These are phyloP conservation scores for Otolemur garnettii DNA, from an alignment of 2,113 vertebrate genomes.

Conservation along the genomic window DNA sequence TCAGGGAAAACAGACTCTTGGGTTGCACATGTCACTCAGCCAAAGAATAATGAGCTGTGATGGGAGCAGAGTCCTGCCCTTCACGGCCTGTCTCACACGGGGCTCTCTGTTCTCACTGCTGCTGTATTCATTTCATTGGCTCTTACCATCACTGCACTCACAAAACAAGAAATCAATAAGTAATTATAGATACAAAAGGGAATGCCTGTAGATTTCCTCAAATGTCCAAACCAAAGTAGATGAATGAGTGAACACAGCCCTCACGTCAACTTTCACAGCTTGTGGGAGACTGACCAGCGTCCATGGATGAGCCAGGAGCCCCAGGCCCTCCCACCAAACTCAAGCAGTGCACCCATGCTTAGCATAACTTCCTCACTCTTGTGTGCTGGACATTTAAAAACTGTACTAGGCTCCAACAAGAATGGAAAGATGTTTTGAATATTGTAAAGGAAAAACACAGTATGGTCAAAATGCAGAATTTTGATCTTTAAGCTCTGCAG, in stretches of 20 bases:
- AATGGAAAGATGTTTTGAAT: not conserved
- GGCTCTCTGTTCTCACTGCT: conserved; percentile 70
- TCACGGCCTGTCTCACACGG: conserved; percentile 77
- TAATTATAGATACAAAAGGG: conserved; percentile 84
- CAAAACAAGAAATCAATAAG: conserved; percentile 87
- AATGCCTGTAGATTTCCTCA: conserved; percentile 71
- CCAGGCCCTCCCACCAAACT: not conserved
- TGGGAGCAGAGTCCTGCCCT: conserved; percentile 48
- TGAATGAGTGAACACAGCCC: not conserved
- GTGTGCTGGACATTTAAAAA: not conserved
- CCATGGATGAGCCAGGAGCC: not conserved
- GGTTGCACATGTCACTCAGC: conserved; percentile 39
- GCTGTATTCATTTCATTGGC: conserved; percentile 77
- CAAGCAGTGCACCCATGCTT: not conserved
- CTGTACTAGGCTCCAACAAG: not conserved
- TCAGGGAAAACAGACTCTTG: conserved; percentile 59
- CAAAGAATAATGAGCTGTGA: conserved; percentile 75
- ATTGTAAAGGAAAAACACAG: conserved; percentile 28
- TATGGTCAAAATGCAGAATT: not conserved
- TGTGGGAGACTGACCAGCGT: conserved; percentile 14
- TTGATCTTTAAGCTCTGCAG: conserved; percentile 14
- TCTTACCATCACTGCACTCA: conserved; percentile 68
- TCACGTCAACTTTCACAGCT: conserved; percentile 12
- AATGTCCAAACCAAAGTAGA: not conserved
- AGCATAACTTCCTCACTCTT: not conserved